These are phyloP conservation scores for Brotula barbata DNA, from an alignment of 2,797 vertebrate species.

Conservation along the genomic window DNA sequence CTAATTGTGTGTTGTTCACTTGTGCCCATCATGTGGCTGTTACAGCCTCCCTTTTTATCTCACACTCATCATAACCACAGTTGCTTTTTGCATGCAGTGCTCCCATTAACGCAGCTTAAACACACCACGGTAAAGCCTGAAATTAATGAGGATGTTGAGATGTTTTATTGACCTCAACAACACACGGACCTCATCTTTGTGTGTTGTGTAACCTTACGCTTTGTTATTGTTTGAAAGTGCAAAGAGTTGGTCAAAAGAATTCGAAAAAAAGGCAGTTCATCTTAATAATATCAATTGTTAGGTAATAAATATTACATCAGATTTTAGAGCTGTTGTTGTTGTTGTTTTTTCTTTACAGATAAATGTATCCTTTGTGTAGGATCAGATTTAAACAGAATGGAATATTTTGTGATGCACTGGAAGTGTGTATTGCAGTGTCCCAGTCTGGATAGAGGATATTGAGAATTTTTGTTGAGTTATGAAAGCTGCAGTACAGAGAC, in stretches of 20 bases:
- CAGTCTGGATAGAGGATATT: conserved; percentile 14
- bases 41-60: conserved; percentile 56
- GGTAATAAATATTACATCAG: conserved; percentile 1
- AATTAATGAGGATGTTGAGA: conserved; percentile 15
- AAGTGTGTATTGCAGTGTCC: conserved; percentile 18
- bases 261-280: not conserved
- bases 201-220: conserved; percentile 21
- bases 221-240: not conserved
- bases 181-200: conserved; percentile 26
- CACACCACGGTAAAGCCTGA: not conserved
- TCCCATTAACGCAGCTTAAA: conserved; percentile 19
- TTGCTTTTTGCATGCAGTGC: conserved; percentile 40
- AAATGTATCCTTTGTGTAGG: conserved; percentile 12
- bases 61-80: conserved; percentile 28
- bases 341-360: conserved; percentile 5
- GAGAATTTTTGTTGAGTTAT: conserved; percentile 29
- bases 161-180: conserved; percentile 12
- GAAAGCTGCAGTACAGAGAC: conserved; percentile 5
- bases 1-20: conserved; percentile 80
- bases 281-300: not conserved
- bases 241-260: not conserved
- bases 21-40: conserved; percentile 70
- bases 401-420: conserved; percentile 23
- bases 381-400: conserved; percentile 19
- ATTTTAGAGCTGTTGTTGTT: conserved; percentile 1